phyloP scores from a whole-genome alignment of 1,140 invertebrate genomes.

The Ladona fulva region DNA sequence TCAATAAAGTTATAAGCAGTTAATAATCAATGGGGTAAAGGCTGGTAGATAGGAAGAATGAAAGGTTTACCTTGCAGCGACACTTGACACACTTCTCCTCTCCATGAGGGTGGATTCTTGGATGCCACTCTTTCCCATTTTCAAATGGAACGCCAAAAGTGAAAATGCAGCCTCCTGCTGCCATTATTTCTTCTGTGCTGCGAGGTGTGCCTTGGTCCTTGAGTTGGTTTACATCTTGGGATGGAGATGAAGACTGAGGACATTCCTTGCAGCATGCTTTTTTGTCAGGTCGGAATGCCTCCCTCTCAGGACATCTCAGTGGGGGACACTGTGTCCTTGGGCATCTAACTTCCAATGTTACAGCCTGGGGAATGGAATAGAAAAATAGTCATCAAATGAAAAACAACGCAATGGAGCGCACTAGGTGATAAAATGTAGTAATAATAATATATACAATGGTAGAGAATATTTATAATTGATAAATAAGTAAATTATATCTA shows the following conservation, averaged over 20 bases:
- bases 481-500: no score
- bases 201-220: constrained; percentile 29
- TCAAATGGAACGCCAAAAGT: constrained; percentile 48
- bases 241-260: constrained; percentile 32
- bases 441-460: no score
- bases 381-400: no score
- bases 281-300: constrained; percentile 58
- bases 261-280: constrained; percentile 71
- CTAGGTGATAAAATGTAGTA: no score
- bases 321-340: constrained; percentile 61
- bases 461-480: no score
- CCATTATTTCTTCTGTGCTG: constrained; percentile 54
- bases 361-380: no score
- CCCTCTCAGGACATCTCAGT: constrained; percentile 57
- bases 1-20: no score
- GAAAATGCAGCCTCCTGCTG: constrained; percentile 64
- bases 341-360: constrained; percentile 63
- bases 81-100: constrained; percentile 80
- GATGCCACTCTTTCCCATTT: constrained; percentile 80
- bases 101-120: constrained; percentile 63
- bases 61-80: constrained; percentile 61
- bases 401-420: no score
- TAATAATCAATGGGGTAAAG: no score
- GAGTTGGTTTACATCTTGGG: constrained; percentile 22
- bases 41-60: no score